Percentiles rank a stretch among this genome's conserved stretches.
These are phyloP conservation scores for Matsumurasca onukii DNA, from an alignment of 1,140 invertebrate species.

Conservation along the genomic window DNA sequence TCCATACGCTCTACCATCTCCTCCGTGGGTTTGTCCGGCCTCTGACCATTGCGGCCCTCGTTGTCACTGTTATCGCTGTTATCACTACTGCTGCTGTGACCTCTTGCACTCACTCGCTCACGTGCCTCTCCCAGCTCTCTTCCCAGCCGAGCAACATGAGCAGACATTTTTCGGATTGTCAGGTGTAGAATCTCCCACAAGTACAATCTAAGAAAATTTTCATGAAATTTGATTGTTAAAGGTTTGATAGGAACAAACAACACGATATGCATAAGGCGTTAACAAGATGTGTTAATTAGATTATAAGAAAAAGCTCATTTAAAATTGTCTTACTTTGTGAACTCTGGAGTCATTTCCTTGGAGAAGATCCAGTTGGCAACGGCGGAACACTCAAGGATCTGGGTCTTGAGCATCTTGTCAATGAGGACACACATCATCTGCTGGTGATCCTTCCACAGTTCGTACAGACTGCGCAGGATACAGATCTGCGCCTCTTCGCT, in stretches of 20 bases:
- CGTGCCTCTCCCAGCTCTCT: constrained; percentile 82
- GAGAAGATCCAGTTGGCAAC: constrained; percentile 99
- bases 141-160: constrained; percentile 86
- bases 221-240: neutral
- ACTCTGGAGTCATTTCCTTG: constrained; percentile 91
- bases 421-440: constrained; percentile 97
- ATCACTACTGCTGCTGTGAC: constrained; percentile 77
- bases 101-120: constrained; percentile 77
- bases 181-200: constrained; percentile 98
- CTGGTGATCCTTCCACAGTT: constrained; percentile 92
- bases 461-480: constrained; percentile 89
- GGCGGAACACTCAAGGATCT: constrained; percentile 94
- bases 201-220: constrained; percentile 62
- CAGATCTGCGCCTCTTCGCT: constrained; percentile 96
- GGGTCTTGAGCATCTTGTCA: constrained; percentile 96
- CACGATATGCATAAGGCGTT: too few species aligned
- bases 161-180: constrained; percentile 96
- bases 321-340: constrained; percentile 87
- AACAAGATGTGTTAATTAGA: too few species aligned
- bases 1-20: constrained; percentile 94
- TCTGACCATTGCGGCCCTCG: constrained; percentile 47
- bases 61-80: constrained; percentile 61
- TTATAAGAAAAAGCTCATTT: too few species aligned
- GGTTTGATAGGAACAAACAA: too few species aligned
- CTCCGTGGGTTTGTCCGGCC: constrained; percentile 78